Conservation (phyloP, 2,797 vertebrate genomes). For the Prunella strophiata region DNA sequence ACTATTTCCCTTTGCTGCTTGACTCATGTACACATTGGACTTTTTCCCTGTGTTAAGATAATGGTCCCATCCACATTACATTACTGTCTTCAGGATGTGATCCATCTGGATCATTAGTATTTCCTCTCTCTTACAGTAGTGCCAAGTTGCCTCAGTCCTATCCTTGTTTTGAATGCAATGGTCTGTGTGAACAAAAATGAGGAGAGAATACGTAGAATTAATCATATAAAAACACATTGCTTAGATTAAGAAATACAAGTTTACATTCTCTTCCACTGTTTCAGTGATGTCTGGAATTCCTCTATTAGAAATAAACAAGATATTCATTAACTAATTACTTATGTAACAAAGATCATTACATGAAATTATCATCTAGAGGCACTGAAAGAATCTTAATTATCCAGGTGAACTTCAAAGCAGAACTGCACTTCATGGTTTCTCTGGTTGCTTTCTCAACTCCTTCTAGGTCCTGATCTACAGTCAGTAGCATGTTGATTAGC, state of each 20-base stretch:
- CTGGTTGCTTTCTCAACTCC: not conserved
- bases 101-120: not conserved
- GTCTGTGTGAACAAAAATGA: not conserved
- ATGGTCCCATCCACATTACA: not conserved
- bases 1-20: not conserved
- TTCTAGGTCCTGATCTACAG: not conserved
- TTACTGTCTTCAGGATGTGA: not conserved
- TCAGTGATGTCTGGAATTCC: not conserved
- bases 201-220: not conserved
- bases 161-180: not conserved
- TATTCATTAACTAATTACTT: constrained; percentile 32
- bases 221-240: not conserved
- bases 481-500: not conserved
- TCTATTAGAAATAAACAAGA: constrained; percentile 18
- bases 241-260: not conserved
- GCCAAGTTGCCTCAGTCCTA: not conserved
- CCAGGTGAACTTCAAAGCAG: constrained; percentile 21
- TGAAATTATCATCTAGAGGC: constrained; percentile 4
- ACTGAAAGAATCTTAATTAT: not conserved
- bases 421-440: not conserved
- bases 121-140: not conserved
- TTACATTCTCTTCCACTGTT: not conserved
- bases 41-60: not conserved
- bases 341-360: constrained; percentile 38
- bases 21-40: not conserved